A percentile compares a stretch with the other conserved stretches of the same genome.
These are phyloP conservation scores for Eristalinus sepulchralis DNA, from an alignment of 2,888 invertebrate genomes.

Conservation along the genomic window DNA sequence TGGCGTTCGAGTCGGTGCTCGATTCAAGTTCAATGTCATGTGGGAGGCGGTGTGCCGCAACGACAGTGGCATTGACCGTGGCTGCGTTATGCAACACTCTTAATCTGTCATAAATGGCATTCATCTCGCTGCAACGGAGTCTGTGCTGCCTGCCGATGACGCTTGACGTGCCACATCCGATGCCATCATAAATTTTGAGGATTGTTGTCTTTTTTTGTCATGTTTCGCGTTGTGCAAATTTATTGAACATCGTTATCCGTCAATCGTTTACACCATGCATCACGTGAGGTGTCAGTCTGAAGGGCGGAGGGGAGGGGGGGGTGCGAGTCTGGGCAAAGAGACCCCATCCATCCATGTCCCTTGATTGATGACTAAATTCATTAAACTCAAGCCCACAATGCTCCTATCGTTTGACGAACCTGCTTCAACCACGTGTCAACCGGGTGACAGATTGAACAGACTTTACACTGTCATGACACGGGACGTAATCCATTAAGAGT, in stretches of 20 bases:
- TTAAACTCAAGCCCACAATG: background rate
- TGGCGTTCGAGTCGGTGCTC: background rate
- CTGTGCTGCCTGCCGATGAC: background rate
- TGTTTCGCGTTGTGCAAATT: background rate
- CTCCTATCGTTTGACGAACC: background rate
- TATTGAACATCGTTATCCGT: background rate
- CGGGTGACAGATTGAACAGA: background rate
- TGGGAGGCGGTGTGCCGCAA: background rate
- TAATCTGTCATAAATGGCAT: background rate
- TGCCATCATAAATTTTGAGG: background rate
- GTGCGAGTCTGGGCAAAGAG: background rate
- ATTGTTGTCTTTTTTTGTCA: background rate
- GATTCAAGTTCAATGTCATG: constrained; percentile 44
- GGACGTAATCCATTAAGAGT: background rate
- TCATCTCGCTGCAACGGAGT: background rate
- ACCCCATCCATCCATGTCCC: background rate
- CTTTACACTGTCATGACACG: background rate
- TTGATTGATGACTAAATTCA: background rate
- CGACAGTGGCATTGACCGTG: background rate
- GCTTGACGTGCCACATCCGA: background rate
- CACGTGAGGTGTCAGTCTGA: background rate
- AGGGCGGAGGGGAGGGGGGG: too few relatives aligned
- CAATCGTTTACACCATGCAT: background rate
- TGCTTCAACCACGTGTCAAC: background rate
- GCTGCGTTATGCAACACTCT: background rate